Base-by-base conservation (phyloP, 1,140 invertebrate genomes). In the Drosophila parabipectinata region DNA sequence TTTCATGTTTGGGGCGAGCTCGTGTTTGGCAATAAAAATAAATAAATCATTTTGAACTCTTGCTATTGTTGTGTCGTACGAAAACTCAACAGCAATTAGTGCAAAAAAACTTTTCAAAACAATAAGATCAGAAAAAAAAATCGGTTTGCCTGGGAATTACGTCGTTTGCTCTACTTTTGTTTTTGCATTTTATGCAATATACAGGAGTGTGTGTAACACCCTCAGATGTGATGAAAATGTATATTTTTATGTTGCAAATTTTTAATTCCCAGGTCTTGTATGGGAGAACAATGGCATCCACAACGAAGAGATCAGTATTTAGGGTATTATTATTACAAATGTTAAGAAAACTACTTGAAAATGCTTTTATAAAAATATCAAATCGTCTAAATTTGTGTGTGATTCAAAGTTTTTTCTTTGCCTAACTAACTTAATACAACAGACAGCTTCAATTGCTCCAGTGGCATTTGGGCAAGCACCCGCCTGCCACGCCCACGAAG, bases 151-250 rank as follows among this genome's bases (percentile, higher is more conserved):
- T 82, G 79, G 79, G 79, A 82, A 82, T 83, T 75, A 83, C 83
- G 79, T 82, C 79, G 79, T 55, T 47, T 60, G 75, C 54, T 78
- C 53, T 61, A 67, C 66, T 82, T 82, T 78, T 83, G 62, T 78
- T 51, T 57, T 50, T 57, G 53, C 21, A 14, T 51, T 66, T 47
- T 66, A 37, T 18, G 72, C 44, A 69, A 68, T 32, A 51, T 69
- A 56, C 80, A 72, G 63, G 66, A 69, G 48, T 55, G 54, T 69
- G 51, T 61, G 66, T 48, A 69, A 69, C 63, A 69, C 66, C 51
- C 32, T 15, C 41, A 39, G 26, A 32, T 30, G 39, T 24, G 26
- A 18, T 56, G 30, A 1, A 56, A 57, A 54, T 69, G 26, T 39
- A n/a, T 50, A 18, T 48, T 50, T 56, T 57, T 18, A 32, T 57